These are phyloP conservation scores for Tokudaia muenninki DNA, from an alignment of 2,797 vertebrate species.

Conservation along the genomic window DNA sequence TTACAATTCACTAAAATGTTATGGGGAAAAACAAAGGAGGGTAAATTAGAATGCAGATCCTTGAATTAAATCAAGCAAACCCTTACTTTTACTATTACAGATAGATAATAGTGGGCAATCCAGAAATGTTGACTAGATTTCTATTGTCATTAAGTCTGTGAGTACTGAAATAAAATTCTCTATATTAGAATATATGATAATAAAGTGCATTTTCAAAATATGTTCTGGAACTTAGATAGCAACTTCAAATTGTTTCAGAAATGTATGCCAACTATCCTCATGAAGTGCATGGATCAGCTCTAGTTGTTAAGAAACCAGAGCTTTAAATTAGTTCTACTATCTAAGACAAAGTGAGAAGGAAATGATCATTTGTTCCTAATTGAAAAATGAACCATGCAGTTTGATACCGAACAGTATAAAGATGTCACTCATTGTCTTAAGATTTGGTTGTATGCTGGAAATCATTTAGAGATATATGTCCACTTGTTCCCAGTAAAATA, in stretches of 20 bases:
- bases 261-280: constrained; percentile 41
- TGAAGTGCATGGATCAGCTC: constrained; percentile 38
- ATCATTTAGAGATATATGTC: constrained; percentile 51
- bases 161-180: constrained; percentile 52
- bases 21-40: constrained; percentile 23
- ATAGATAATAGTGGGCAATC: background rate
- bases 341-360: constrained; percentile 66
- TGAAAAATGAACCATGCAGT: constrained; percentile 41
- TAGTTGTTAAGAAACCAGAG: constrained; percentile 74
- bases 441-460: constrained; percentile 54
- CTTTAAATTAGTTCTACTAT: constrained; percentile 66
- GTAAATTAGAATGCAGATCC: constrained; percentile 37
- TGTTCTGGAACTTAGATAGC: constrained; percentile 54
- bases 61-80: constrained; percentile 23
- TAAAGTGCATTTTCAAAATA: constrained; percentile 65
- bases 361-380: constrained; percentile 64
- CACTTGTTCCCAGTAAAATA: background rate
- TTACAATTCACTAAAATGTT: background rate
- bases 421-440: constrained; percentile 52
- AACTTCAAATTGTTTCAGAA: constrained; percentile 72
- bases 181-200: constrained; percentile 63
- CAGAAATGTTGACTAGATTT: constrained; percentile 52
- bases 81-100: background rate
- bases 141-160: constrained; percentile 50
- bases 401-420: constrained; percentile 29